Base-by-base conservation (phyloP, 2,888 invertebrate species). In the Sarcophaga subvicina region DNA sequence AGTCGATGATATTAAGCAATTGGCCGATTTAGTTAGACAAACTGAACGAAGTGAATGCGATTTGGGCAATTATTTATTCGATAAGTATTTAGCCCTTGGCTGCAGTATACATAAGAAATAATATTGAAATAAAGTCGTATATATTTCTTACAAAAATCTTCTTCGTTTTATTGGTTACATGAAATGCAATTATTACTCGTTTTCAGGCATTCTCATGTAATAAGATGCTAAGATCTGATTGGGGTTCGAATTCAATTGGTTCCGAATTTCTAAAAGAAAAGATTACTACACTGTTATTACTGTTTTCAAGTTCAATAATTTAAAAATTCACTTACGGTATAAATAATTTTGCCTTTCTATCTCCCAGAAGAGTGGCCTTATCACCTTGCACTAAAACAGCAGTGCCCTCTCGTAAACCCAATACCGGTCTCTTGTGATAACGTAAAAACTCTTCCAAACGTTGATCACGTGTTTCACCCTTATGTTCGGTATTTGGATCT, bases 391-490 rank as follows among this genome's bases (percentile, higher is more conserved):
- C 94, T 87, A 94, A 92, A 64, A 97, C 91, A 76, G 95, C 95
- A 69, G 95, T 94, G 0, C 97, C 97, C 94, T 97, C 97, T 89
- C 95, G 94, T 72, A 97, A 93, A 0, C 96, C 97, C 76, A 97
- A 91, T 14, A 97, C 97, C 3, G 94, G 94, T 11, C 94, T 94
- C 88, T 94, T 93, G 59, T 95, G 93, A 91, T 95, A 94, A 89
- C 95, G 94, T 88, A 96, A 94, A 92, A 95, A 97, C 92, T 97
- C 96, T 54, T 90, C 88, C 84, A 97, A 96, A 89, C 97, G 94
- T 90, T 96, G 95, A 90, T 97, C 96, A 89, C 97, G 94, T 3
- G 97, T 97, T 93, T 97, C 97, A 17, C 97, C 97, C 94, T 96
- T 96, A 91, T 97, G 97, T 89, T 93, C 94, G 89, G 93, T 94